Evolutionary conservation across 2,113 vertebrate genomes (phyloP).

Genomic region (Planiliza haematocheilus): DNA sequence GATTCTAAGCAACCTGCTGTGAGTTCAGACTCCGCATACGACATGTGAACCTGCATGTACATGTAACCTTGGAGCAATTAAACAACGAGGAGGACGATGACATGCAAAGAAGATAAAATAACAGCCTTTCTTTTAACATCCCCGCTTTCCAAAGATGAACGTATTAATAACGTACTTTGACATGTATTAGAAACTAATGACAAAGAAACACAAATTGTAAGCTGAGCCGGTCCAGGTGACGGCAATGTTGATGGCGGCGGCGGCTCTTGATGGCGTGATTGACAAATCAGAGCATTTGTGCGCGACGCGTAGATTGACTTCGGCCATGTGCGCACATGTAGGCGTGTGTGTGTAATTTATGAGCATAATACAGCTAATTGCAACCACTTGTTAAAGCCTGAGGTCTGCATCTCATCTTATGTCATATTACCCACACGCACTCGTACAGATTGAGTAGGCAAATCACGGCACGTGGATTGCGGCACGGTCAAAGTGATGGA

Average conservation of each 20-base stretch:
- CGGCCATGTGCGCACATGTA: background rate
- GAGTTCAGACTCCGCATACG: no score
- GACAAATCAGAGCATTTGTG: constrained; percentile 22
- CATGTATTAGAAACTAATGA: constrained; percentile 13
- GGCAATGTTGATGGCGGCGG: constrained; percentile 29
- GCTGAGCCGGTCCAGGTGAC: constrained; percentile 12
- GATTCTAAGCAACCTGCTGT: no score
- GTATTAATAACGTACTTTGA: constrained; percentile 20
- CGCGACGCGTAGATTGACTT: constrained; percentile 3
- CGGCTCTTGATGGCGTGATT: constrained; percentile 1
- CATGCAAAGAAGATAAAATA: constrained; percentile 22
- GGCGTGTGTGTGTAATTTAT: constrained; percentile 42
- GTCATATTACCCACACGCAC: constrained; percentile 2
- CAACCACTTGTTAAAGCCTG: constrained; percentile 53
- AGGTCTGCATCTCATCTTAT: background rate
- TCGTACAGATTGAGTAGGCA: constrained; percentile 27
- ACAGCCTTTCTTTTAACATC: constrained; percentile 7
- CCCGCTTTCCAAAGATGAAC: background rate
- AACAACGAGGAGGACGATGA: constrained; percentile 15
- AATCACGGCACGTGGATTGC: constrained; percentile 48
- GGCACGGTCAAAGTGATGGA: constrained; percentile 63
- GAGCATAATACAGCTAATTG: constrained; percentile 55
- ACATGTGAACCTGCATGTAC: background rate
- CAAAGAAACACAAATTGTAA: constrained; percentile 34
- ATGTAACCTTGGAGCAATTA: background rate